phyloP scores from a whole-genome alignment of 2,888 invertebrate genomes.

The Eupithecia insigniata region DNA sequence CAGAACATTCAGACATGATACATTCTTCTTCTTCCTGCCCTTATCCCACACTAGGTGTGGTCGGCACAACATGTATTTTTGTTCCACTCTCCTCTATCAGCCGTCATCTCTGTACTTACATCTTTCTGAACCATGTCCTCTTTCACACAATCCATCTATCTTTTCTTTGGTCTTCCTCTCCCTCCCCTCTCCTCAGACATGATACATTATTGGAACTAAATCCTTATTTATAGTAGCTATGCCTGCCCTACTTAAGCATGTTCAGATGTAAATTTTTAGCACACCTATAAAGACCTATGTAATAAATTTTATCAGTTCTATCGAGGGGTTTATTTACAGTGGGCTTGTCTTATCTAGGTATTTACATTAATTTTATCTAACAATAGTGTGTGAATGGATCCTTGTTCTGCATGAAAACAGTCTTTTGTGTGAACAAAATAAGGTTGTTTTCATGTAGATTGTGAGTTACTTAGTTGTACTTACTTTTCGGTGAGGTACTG shows the following conservation, averaged over 20 bases:
- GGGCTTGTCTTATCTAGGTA: conserved; percentile 47
- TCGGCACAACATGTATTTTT: no score
- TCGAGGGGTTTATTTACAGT: conserved; percentile 23
- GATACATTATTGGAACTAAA: neutral
- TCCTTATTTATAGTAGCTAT: neutral
- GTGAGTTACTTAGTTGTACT: conserved; percentile 60
- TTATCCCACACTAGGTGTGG: no score
- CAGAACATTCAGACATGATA: neutral
- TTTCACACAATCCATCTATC: no score
- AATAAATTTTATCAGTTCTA: conserved; percentile 26
- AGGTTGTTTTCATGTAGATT: neutral
- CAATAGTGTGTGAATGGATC: conserved; percentile 34
- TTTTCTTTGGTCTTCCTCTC: no score
- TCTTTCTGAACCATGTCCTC: no score
- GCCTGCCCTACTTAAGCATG: neutral
- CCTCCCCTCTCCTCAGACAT: no score
- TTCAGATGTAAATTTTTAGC: neutral
- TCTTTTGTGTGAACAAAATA: neutral
- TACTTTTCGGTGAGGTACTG: conserved; percentile 91
- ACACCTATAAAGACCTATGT: conserved; percentile 4
- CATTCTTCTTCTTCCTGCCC: no score
- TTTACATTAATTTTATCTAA: conserved; percentile 40
- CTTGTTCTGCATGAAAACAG: conserved; percentile 4
- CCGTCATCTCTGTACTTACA: no score
- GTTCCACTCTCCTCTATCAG: no score